Percentiles rank a stretch among this genome's conserved stretches.
phyloP scores from a whole-genome alignment of 2,113 vertebrate genomes.

The Neopipo cinnamomea region DNA sequence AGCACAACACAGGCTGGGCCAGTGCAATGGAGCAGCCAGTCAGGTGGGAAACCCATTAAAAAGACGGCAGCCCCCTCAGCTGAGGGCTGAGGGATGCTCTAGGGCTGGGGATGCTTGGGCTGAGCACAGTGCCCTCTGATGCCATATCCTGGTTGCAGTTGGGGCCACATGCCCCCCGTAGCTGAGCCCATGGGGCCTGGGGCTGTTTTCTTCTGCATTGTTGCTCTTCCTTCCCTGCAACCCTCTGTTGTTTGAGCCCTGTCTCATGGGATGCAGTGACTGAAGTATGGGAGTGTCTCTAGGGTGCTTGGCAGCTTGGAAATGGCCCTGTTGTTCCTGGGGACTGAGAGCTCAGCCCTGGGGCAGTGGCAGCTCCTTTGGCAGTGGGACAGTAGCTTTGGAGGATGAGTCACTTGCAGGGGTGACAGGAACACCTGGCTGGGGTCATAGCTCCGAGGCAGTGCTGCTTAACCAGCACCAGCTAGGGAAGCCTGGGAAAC shows the following conservation, averaged over 20 bases:
- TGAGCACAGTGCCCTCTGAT: not conserved
- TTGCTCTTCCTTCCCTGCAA: not conserved
- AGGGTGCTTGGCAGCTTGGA: not conserved
- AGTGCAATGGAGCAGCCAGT: not conserved
- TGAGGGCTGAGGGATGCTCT: no score
- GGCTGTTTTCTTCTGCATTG: not conserved
- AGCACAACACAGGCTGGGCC: rapidly evolving
- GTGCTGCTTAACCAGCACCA: not conserved
- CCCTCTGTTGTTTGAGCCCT: not conserved
- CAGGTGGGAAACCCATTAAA: conserved; percentile 5
- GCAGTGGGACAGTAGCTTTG: not conserved
- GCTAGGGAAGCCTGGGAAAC: not conserved
- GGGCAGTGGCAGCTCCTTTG: conserved; percentile 11
- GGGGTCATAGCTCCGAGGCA: not conserved
- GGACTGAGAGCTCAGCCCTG: not conserved
- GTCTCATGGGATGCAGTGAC: not conserved
- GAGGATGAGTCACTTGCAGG: conserved; percentile 6
- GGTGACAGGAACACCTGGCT: not conserved
- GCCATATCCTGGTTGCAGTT: not conserved
- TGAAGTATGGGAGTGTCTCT: not conserved
- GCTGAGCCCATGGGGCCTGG: not conserved
- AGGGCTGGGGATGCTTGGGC: not conserved
- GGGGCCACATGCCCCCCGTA: not conserved
- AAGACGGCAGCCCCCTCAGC: not conserved
- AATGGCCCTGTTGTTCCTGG: not conserved